Conservation (phyloP, 1,140 invertebrate genomes). For the Chironomus tepperi region DNA sequence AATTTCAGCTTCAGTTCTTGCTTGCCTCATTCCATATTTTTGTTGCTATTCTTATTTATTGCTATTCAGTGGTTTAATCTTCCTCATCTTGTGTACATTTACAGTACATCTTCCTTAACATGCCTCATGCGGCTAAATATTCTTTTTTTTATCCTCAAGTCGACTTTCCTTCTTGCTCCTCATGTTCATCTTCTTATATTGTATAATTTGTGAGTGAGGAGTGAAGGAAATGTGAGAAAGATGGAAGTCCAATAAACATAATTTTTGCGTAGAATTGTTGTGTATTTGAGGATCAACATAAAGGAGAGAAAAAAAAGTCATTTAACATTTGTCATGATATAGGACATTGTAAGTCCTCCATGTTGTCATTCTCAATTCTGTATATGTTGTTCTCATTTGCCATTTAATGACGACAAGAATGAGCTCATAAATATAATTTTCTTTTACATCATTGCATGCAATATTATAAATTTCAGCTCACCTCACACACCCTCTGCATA, state of each 20-base stretch:
- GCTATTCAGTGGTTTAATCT: slow-evolving; percentile 6
- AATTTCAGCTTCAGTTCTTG: background rate
- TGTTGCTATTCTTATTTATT: slow-evolving; percentile 2
- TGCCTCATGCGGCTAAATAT: slow-evolving; percentile 1
- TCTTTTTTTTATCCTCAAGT: background rate
- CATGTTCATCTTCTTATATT: background rate
- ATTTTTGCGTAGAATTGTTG: background rate
- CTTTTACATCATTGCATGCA: background rate
- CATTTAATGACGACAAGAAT: background rate
- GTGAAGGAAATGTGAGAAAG: too few relatives aligned
- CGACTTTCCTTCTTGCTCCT: background rate
- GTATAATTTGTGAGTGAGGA: too few relatives aligned
- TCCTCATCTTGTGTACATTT: background rate
- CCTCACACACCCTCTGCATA: background rate
- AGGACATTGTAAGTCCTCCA: background rate
- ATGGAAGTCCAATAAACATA: background rate
- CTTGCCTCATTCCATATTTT: background rate
- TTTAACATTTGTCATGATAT: background rate
- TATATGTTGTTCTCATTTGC: background rate
- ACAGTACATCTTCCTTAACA: background rate
- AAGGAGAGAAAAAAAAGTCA: too few relatives aligned
- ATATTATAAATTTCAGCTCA: background rate
- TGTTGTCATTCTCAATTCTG: background rate
- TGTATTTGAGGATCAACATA: background rate
- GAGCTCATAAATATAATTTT: slow-evolving; percentile 15